A percentile compares a stretch with the other conserved stretches of the same genome.
Evolutionary conservation across 2,888 invertebrate genomes (phyloP).

Genomic region (Cheilosia variabilis): DNA sequence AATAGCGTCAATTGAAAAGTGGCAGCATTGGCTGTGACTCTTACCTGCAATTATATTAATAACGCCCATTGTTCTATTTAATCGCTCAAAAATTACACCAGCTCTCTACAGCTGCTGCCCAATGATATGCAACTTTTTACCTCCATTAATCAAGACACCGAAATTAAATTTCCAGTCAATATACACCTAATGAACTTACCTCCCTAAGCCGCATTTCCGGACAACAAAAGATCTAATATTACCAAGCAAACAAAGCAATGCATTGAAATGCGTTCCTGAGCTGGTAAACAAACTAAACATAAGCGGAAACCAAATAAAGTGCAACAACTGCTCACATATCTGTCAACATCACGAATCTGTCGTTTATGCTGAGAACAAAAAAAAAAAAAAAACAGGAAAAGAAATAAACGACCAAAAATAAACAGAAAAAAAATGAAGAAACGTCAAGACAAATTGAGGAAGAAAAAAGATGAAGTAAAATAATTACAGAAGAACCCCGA

Average conservation of each 20-base stretch:
- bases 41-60: too few relatives aligned
- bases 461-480: conserved; percentile 48
- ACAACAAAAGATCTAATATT: conserved; percentile 57
- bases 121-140: not conserved
- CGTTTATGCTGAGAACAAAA: conserved; percentile 4
- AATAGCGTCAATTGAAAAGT: too few relatives aligned
- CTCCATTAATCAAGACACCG: not conserved
- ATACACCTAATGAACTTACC: conserved; percentile 46
- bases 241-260: conserved; percentile 58
- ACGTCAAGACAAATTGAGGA: conserved; percentile 7
- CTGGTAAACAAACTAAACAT: conserved; percentile 43
- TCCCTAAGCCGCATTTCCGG: conserved; percentile 60
- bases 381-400: not conserved
- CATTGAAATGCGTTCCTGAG: conserved; percentile 48
- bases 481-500: conserved; percentile 30
- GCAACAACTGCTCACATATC: conserved; percentile 66
- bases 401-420: conserved; percentile 43
- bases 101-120: too few relatives aligned
- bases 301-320: conserved; percentile 66
- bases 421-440: conserved; percentile 38
- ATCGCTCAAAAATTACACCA: too few relatives aligned
- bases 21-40: too few relatives aligned
- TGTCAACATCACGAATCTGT: conserved; percentile 59
- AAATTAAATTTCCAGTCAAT: not conserved
- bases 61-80: too few relatives aligned